Percentiles rank a stretch among this genome's conserved stretches.
phyloP scores from a whole-genome alignment of 2,113 vertebrate species.

The Cottus gobio region DNA sequence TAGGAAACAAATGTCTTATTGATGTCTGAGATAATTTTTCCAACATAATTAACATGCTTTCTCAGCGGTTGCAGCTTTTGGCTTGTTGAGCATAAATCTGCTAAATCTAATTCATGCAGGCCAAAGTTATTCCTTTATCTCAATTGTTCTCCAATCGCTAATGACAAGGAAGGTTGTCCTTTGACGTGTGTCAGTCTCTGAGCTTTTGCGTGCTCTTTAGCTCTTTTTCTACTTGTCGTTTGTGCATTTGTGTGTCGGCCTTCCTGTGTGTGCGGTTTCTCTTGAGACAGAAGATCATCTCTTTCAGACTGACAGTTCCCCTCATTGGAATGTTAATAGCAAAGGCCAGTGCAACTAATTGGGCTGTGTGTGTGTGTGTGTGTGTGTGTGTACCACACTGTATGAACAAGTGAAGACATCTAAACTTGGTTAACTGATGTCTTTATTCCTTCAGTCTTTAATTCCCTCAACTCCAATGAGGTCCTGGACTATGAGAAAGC shows the following conservation, averaged over 20 bases:
- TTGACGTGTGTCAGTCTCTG: background rate
- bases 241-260: background rate
- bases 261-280: conserved; percentile 16
- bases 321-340: conserved; percentile 60
- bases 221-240: background rate
- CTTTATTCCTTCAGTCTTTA: conserved; percentile 9
- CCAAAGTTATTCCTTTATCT: background rate
- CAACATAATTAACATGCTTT: background rate
- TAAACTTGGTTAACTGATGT: conserved; percentile 35
- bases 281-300: conserved; percentile 28
- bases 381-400: background rate
- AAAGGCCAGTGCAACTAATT: conserved; percentile 65
- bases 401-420: conserved; percentile 24
- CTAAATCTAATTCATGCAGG: background rate
- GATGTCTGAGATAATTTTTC: background rate
- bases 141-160: background rate
- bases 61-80: background rate
- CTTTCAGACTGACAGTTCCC: conserved; percentile 34
- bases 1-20: background rate
- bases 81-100: background rate
- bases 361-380: conserved; percentile 3
- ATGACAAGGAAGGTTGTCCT: background rate
- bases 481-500: conserved; percentile 16
- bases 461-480: conserved; percentile 23
- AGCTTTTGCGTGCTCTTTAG: background rate